Conservation (phyloP, 2,113 vertebrate species). For the Motacilla tschutschensis region DNA sequence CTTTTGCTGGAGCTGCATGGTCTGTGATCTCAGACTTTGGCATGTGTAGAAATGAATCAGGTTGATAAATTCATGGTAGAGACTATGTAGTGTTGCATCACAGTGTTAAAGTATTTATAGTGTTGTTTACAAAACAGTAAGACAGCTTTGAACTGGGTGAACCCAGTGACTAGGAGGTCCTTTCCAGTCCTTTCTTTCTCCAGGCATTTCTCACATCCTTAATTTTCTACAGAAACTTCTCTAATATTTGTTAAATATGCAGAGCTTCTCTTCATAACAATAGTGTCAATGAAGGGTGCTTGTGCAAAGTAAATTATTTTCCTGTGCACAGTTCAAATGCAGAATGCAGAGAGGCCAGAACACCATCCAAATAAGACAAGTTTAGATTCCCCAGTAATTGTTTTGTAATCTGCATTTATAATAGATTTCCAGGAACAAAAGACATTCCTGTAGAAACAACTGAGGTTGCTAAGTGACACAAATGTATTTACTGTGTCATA, state of each 20-base stretch:
- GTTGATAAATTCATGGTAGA: background rate
- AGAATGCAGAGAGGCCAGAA: background rate
- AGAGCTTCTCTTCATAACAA: background rate
- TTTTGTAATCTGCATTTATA: conserved; percentile 33
- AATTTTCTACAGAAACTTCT: conserved; percentile 19
- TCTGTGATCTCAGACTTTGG: background rate
- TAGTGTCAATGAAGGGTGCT: background rate
- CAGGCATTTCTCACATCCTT: background rate
- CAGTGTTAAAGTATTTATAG: conserved; percentile 7
- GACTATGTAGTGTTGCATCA: background rate
- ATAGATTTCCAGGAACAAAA: conserved; percentile 53
- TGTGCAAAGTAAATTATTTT: conserved; percentile 19
- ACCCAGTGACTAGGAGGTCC: background rate
- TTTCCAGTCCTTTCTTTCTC: conserved; percentile 13
- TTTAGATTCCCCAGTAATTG: background rate
- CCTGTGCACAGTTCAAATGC: background rate
- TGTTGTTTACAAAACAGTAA: conserved; percentile 30
- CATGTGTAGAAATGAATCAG: background rate
- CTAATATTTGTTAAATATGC: background rate
- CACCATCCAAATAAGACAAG: background rate
- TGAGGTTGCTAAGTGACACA: conserved; percentile 59
- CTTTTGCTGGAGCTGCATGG: accelerated
- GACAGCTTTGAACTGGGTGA: background rate
- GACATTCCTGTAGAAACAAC: conserved; percentile 43
- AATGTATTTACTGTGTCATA: conserved; percentile 43